phyloP scores from a whole-genome alignment of 2,888 invertebrate species.

The Petrophora chlorosata region DNA sequence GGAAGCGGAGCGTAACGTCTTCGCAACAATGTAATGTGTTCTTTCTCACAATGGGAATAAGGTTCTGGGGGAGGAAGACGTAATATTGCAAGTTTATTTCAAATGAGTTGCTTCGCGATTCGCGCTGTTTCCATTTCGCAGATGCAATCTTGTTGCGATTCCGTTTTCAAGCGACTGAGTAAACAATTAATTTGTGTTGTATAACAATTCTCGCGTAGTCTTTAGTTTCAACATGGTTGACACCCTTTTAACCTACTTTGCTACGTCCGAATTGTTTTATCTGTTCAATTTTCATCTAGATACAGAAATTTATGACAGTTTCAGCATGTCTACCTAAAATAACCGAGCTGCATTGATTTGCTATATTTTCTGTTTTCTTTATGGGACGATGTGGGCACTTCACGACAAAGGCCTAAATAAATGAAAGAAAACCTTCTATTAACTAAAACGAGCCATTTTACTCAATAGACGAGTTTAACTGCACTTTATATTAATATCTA shows the following conservation, averaged over 20 bases:
- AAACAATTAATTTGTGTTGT: conserved; percentile 44
- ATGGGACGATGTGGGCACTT: no score
- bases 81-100: conserved; percentile 45
- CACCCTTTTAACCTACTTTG: neutral
- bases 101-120: conserved; percentile 51
- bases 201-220: conserved; percentile 4
- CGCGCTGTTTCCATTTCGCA: conserved; percentile 46
- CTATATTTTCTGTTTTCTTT: no score
- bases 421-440: no score
- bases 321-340: no score
- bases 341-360: no score
- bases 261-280: no score
- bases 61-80: conserved; percentile 23
- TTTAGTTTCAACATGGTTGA: conserved; percentile 5
- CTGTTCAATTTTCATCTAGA: no score
- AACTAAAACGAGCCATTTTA: no score
- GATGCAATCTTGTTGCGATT: conserved; percentile 57
- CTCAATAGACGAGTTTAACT: neutral
- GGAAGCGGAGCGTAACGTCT: conserved; percentile 46
- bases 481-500: neutral
- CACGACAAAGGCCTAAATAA: no score
- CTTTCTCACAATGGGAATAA: conserved; percentile 50
- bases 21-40: conserved; percentile 50
- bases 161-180: conserved; percentile 48
- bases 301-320: neutral